Evolutionary conservation across 2,797 vertebrate species (phyloP), one percentile per base, ranked within the genome.

Genomic region (Gambusia yucatana): DNA sequence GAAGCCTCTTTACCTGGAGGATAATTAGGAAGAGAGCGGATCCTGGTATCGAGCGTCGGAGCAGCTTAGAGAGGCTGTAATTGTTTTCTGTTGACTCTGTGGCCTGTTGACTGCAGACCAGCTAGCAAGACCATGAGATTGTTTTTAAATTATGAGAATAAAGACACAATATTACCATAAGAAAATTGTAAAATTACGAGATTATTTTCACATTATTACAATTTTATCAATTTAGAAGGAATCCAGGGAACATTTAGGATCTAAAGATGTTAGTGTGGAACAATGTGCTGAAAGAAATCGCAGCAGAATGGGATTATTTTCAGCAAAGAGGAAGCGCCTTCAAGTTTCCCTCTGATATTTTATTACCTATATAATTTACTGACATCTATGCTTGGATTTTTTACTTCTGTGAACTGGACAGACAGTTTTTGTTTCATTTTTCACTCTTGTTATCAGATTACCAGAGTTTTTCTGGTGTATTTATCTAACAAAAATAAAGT

Each of bases 1-100:
- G 80, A 93, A 91, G 80, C 82, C 76, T 91, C 84, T 92, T 65
- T 87, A 91, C 82, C 81, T 83, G 33, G 84, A 74, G 89, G 88
- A 84, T 93, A 89, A 95, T 95, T 94, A 93, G 87, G 89, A 91
- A 88, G 91, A 87, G 87, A 93, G 84, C 89, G 88, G 89, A 88
- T 88, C 86, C 80, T 77, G 84, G 76, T 90, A 93, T 94, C 82
- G 92, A 93, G 77, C 75, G 84, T 77, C 72, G 63, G 82, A 85
- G 87, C 17, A 72, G 85, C 80, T 71, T 84, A 86, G 83, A 81
- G 86, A 88, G 70, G 82, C 84, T 76, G 80, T 92, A 88, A 93
- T 93, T 91, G 89, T 93, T 93, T 93, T 89, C 77, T 90, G 91
- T 88, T 92, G 88, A 92, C 93, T 92, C 83, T 85, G 79, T 85